Evolutionary conservation across 1,140 invertebrate species (phyloP), one percentile per base, ranked within the genome.

Genomic region (Heliconius congener): DNA sequence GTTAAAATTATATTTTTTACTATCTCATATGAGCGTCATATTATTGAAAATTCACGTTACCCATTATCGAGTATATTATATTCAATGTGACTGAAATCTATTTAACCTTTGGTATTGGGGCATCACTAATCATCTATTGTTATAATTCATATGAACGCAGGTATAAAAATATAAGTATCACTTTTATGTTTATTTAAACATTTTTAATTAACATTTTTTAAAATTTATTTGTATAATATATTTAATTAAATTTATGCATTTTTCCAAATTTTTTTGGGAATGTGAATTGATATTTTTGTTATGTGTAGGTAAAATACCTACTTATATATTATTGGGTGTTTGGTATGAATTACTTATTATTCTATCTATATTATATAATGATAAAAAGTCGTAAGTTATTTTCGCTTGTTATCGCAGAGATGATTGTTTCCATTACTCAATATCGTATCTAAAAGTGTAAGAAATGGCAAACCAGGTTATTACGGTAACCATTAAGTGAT

Each of bases 71-170:
- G 72, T 83, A 84, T 85, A 87, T 86, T 84, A 86, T 81, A 86
- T 87, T 86, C 83, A 87, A 81, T 80, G 83, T 82, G 77, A 74
- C 76, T 82, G 84, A 84, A 83, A 88, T 81, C 83, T 85, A 83
- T 84, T 83, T 83, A 80, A 88, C 85, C 86, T 86, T 84, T 88
- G 84, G 50, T 85, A 82, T 83, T 80, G 81, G 79, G 83, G 77
- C 84, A 81, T 82, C 81, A 86, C 82, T 88, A 88, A 88, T 88
- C 80, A 84, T 86, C 84, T 77, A 88, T 88, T 88, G 86, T 88
- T 88, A 86, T 85, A 83, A 88, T 88, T 88, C 86, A 86, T 83
- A 82, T 82, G 81, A 81, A 77, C 70, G 82, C 82, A 79, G 30
- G 19, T 78, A 71, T 77, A 79, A 80, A 80, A 80, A 80, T 80